Conservation (phyloP, 2,113 vertebrate genomes). For the Peromyscus maniculatus region DNA sequence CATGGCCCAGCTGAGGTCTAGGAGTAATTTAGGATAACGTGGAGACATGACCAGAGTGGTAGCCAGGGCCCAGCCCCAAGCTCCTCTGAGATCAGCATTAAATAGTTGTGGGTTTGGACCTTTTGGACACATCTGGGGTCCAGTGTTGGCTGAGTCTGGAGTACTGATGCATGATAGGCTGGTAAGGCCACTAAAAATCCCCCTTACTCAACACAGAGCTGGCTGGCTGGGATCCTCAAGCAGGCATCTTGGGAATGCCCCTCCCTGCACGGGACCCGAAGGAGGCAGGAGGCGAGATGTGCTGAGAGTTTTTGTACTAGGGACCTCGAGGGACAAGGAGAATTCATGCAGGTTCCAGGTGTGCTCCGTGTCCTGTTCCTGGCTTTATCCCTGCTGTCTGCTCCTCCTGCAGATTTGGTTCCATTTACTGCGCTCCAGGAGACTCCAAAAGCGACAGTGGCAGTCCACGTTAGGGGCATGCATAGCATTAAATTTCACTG, state of each 20-base stretch:
- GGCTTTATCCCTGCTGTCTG: background rate
- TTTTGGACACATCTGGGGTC: background rate
- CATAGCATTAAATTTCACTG: background rate
- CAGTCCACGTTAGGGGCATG: fast-evolving
- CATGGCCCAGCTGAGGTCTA: background rate
- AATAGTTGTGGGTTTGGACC: background rate
- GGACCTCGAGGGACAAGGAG: background rate
- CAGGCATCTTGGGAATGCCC: background rate
- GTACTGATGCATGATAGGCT: background rate
- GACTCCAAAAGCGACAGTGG: background rate
- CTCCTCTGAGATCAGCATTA: background rate
- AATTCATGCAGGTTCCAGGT: fast-evolving
- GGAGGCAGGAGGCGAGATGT: background rate
- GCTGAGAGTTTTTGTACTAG: background rate
- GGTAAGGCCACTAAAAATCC: no score
- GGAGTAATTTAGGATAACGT: background rate
- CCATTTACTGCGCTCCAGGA: background rate
- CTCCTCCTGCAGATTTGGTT: background rate
- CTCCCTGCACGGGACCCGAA: fast-evolving
- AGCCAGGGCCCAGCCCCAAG: background rate
- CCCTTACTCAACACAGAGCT: background rate
- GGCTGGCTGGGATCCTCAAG: background rate
- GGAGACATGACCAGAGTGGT: background rate
- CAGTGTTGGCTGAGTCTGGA: background rate
- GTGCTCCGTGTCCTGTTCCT: background rate